These are phyloP conservation scores for Phataginus tetradactyla DNA, from an alignment of 2,797 vertebrate genomes.

Conservation along the genomic window DNA sequence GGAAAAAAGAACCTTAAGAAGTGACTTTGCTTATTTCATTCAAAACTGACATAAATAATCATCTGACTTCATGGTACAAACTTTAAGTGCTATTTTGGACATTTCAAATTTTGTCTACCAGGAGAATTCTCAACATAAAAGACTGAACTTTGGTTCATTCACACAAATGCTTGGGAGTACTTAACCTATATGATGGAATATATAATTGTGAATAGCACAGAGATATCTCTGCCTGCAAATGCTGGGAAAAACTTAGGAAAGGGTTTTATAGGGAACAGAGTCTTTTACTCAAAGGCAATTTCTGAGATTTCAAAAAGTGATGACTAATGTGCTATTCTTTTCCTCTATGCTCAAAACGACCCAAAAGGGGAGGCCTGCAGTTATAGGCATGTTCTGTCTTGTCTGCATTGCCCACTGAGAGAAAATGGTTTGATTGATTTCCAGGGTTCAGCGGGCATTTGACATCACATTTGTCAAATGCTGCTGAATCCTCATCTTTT, in stretches of 20 bases:
- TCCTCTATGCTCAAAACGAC: not conserved
- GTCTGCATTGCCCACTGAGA: not conserved
- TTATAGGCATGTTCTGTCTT: not conserved
- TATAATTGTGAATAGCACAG: not conserved
- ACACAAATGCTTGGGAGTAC: not conserved
- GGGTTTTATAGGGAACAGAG: not conserved
- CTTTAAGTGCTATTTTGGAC: not conserved
- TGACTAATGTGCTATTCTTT: not conserved
- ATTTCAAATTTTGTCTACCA: not conserved
- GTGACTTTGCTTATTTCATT: not conserved
- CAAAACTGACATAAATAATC: not conserved
- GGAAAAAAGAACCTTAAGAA: not conserved
- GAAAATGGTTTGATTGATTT: not conserved
- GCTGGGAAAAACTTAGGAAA: not conserved
- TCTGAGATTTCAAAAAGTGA: not conserved
- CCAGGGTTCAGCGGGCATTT: not conserved
- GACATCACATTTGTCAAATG: not conserved
- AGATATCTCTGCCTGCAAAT: not conserved
- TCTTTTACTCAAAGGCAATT: not conserved
- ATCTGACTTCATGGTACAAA: not conserved
- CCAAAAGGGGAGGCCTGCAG: not conserved
- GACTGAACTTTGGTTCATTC: not conserved
- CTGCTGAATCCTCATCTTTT: not conserved
- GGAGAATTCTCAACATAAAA: not conserved
- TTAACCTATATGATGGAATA: not conserved